Conservation (phyloP, 2,113 vertebrate species). For the Larimichthys polyactis region DNA sequence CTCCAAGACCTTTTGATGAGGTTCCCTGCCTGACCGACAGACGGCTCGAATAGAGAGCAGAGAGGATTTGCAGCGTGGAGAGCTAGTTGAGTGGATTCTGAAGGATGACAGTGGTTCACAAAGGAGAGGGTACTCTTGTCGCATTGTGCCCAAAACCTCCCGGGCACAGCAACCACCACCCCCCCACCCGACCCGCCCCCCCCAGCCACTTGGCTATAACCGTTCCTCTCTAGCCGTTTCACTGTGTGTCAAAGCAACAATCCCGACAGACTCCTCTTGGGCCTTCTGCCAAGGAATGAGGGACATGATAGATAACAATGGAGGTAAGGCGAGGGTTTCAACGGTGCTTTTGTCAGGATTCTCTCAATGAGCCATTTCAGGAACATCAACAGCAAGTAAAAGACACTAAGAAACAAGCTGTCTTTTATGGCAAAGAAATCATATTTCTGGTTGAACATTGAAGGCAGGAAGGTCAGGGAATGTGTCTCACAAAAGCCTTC, state of each 20-base stretch:
- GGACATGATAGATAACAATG: slow-evolving; percentile 73
- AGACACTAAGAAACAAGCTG: slow-evolving; percentile 25
- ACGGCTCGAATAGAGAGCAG: slow-evolving; percentile 69
- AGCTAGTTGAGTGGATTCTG: slow-evolving; percentile 78
- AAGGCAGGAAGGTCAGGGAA: slow-evolving; percentile 40
- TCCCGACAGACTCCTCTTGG: slow-evolving; percentile 66
- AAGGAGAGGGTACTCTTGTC: slow-evolving; percentile 78
- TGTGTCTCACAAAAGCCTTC: slow-evolving; percentile 47
- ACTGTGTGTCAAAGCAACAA: slow-evolving; percentile 75
- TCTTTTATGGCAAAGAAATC: slow-evolving; percentile 21
- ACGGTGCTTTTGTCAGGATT: slow-evolving; percentile 32
- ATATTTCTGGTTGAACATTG: slow-evolving; percentile 42
- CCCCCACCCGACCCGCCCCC: slow-evolving; percentile 42
- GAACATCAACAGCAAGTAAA: slow-evolving; percentile 1
- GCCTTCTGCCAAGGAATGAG: slow-evolving; percentile 70
- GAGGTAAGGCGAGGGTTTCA: slow-evolving; percentile 49
- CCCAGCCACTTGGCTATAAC: slow-evolving; percentile 72
- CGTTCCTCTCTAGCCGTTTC: slow-evolving; percentile 62
- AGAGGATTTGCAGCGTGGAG: slow-evolving; percentile 83
- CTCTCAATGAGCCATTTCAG: slow-evolving; percentile 46
- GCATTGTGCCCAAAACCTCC: slow-evolving; percentile 69
- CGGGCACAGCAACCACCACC: slow-evolving; percentile 36
- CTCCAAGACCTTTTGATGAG: slow-evolving; percentile 79
- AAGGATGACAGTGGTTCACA: slow-evolving; percentile 84
- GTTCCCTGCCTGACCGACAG: slow-evolving; percentile 78